Evolutionary conservation across 92 coral and sea anemone genomes (phyloP), one percentile per base, ranked within the genome.

Genomic region (Zoanthus solanderi): DNA sequence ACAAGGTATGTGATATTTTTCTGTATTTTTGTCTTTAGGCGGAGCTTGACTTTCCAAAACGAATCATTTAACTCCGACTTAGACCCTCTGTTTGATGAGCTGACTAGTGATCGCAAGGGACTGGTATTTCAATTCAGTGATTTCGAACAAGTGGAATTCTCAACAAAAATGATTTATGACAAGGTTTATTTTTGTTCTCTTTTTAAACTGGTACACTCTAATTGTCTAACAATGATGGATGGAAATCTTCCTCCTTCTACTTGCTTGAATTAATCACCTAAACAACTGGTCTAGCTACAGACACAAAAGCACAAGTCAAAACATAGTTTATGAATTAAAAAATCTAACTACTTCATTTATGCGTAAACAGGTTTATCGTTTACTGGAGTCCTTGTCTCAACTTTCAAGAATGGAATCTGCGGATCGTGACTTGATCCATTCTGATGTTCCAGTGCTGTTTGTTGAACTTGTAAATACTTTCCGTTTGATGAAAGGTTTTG

Each of bases 401-500:
- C 45, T 7, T 10, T 18, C 85, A 12, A 9, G 57, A 11, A 63
- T 80, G 42, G 85, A 37, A 8, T 63, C 85, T 32, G 18, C 74
- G 75, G 48, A 80, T 65, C 85, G 73, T 28, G 85, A 80, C 2
- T 34, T 80, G 37, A 13, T 80, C 0, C 63, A 53, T 47, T 29
- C 85, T 16, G 85, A 80, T 34, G 30, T 50, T 0, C 85, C 85
- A 1, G 74, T 80, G n/a, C 58, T 63, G 69, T 80, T 80, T 47
- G 65, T 80, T 16, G 85, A 80, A 7, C 85, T 80, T 7, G 85
- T 80, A 28, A 65, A 80, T 73, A 80, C 85, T n/a, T 66, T 80
- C 12, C 85, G 85, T 3, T 80, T 53, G 85, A 45, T 63, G 14
- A 45, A 52, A 37, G 13, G 15, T 31, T 44, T 44, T 12, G 2